Conservation (phyloP, 1,140 invertebrate genomes). For the Aphidius gifuensis region DNA sequence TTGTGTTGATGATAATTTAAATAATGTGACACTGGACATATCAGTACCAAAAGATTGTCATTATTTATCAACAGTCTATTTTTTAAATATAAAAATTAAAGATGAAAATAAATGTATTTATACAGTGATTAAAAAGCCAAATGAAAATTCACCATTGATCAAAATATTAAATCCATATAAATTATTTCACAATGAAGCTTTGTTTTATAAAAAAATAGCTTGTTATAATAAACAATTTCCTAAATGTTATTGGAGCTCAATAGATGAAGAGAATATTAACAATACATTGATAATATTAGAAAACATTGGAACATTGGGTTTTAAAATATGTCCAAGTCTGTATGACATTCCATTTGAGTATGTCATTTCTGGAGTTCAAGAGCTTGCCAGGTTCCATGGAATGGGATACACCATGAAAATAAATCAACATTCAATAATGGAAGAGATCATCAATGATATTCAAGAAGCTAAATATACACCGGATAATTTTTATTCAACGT, state of each 20-base stretch:
- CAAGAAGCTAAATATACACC: constrained; percentile 17
- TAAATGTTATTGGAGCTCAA: constrained; percentile 17
- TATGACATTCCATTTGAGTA: constrained; percentile 31
- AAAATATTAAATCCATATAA: neutral
- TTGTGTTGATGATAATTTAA: neutral
- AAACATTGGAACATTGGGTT: constrained; percentile 33
- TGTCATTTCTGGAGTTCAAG: constrained; percentile 34
- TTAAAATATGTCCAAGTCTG: constrained; percentile 10
- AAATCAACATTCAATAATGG: constrained; percentile 33
- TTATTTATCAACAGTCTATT: constrained; percentile 23
- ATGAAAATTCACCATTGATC: neutral
- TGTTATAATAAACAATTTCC: constrained; percentile 20
- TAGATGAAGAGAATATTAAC: neutral
- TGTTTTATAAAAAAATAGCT: constrained; percentile 32
- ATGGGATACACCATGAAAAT: constrained; percentile 42
- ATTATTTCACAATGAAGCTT: constrained; percentile 38
- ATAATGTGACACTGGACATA: constrained; percentile 1
- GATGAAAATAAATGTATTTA: neutral
- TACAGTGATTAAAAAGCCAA: constrained; percentile 9
- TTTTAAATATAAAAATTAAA: constrained; percentile 16
- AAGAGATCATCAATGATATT: constrained; percentile 30
- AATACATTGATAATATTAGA: constrained; percentile 38
- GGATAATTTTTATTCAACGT: accelerated
- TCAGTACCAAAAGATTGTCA: neutral
- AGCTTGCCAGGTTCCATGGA: constrained; percentile 48